phyloP scores from a whole-genome alignment of 2,888 invertebrate species.

The Linyphia triangularis region DNA sequence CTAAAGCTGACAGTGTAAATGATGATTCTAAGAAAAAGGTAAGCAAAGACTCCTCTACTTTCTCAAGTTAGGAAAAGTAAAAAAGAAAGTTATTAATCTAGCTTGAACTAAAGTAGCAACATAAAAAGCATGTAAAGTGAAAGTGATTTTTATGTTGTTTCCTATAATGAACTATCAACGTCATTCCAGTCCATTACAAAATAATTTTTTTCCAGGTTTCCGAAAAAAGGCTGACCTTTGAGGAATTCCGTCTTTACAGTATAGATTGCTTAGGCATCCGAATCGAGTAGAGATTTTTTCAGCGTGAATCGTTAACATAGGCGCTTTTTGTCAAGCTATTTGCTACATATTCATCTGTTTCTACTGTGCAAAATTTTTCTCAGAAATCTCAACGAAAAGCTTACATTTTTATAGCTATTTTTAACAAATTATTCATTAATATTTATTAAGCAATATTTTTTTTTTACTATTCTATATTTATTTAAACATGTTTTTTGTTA shows the following conservation, averaged over 20 bases:
- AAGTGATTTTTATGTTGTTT: slow-evolving; percentile 58
- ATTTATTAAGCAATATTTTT: too few species aligned
- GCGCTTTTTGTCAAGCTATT: too few species aligned
- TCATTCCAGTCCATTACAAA: slow-evolving; percentile 30
- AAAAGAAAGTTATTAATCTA: slow-evolving; percentile 40
- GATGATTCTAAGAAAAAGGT: slow-evolving; percentile 15
- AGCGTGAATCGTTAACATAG: background rate
- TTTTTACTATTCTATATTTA: too few species aligned
- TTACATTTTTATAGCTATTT: too few species aligned
- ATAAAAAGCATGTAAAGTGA: slow-evolving; percentile 28
- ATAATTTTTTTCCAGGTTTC: slow-evolving; percentile 13
- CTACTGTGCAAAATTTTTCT: too few species aligned
- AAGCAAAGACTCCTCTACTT: slow-evolving; percentile 25
- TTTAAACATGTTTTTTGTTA: too few species aligned
- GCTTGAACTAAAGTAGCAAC: slow-evolving; percentile 33
- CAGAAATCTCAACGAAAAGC: too few species aligned
- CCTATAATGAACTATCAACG: slow-evolving; percentile 58
- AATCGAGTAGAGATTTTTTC: slow-evolving; percentile 1
- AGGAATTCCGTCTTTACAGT: slow-evolving; percentile 39
- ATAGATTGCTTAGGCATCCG: slow-evolving; percentile 39
- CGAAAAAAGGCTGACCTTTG: slow-evolving; percentile 19
- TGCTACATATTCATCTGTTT: too few species aligned
- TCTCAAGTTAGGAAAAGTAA: slow-evolving; percentile 9
- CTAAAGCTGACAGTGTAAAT: slow-evolving; percentile 40
- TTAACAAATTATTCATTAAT: too few species aligned